Base-by-base conservation (phyloP, 2,797 vertebrate genomes). In the Neosilurus hyrtlii region DNA sequence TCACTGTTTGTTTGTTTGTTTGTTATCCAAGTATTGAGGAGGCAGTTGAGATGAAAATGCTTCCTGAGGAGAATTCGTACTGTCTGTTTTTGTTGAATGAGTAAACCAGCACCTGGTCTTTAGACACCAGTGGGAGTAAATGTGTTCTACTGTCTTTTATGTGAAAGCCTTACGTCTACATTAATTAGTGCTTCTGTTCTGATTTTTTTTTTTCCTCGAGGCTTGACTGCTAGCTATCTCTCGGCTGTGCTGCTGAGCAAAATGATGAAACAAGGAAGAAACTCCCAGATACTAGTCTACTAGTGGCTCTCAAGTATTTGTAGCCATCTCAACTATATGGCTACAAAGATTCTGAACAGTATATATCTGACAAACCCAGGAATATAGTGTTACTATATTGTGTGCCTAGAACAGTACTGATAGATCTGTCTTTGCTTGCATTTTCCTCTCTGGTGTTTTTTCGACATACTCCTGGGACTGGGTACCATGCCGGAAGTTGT, bases 221-320 rank as follows among this genome's bases (percentile, higher is more conserved):
- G 62, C 20, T 75, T 83, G n/a, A 79, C 30, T 18, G 37, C 20
- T 12, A 81, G 63, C 24, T 65, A 37, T 37, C 16, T 30, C 16
- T 49, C 61, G 0, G 20, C 35, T 49, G 24, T 30, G 43, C 79
- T 65, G 51, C 74, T 68, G 43, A 75, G 56, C 52, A 37, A 68
- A 68, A 84, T 83, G 87, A 86, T 86, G 84, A 85, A 87, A 88
- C 59, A 24, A 20, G n/a, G 62, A 71, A 24, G 84, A 80, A 88
- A 88, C 83, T 20, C 26, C 2, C 0, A 37, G 73, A 37, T 75
- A 16, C 18, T 7, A 56, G 15, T 75, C 22, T n/a, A n/a, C n/a
- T n/a, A 43, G 43, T 43, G 43, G 43, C 43, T 43, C 43, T 43
- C 43, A 43, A 43, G 43, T 43, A 43, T 43, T 30, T 43, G 43